Evolutionary conservation across 2,888 invertebrate species (phyloP).

Genomic region (Mythimna lalbum): DNA sequence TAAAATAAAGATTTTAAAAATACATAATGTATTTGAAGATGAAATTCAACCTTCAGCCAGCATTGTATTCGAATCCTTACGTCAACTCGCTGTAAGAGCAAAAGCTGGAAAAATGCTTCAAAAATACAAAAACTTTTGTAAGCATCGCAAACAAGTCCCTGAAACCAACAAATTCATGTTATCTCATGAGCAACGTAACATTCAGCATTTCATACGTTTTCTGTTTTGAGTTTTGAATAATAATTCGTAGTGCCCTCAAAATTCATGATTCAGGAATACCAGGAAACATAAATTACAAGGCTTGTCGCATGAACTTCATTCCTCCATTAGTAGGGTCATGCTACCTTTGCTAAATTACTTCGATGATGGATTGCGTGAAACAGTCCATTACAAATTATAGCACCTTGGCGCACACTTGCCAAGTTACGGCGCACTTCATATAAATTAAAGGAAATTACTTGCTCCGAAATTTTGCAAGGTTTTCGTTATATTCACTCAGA

Average conservation of each 20-base stretch:
- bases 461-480: slow-evolving; percentile 37
- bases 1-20: too few species aligned
- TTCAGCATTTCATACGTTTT: slow-evolving; percentile 24
- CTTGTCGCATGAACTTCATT: slow-evolving; percentile 72
- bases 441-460: slow-evolving; percentile 51
- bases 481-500: slow-evolving; percentile 27
- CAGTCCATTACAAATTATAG: slow-evolving; percentile 67
- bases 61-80: too few species aligned
- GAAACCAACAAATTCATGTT: slow-evolving; percentile 17
- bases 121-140: background rate
- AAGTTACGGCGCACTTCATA: slow-evolving; percentile 37
- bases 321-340: slow-evolving; percentile 74
- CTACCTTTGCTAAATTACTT: slow-evolving; percentile 73
- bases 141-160: background rate
- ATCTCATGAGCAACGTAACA: slow-evolving; percentile 7
- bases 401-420: slow-evolving; percentile 55
- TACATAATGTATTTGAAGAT: too few species aligned
- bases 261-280: slow-evolving; percentile 35
- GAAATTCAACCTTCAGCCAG: too few species aligned
- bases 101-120: background rate
- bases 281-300: slow-evolving; percentile 67
- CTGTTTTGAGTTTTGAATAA: slow-evolving; percentile 36
- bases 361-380: slow-evolving; percentile 74
- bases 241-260: slow-evolving; percentile 24
- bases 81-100: background rate